A percentile compares a stretch with the other conserved stretches of the same genome.
These are phyloP conservation scores for Pterostichus niger DNA, from an alignment of 2,888 invertebrate species.

Conservation along the genomic window DNA sequence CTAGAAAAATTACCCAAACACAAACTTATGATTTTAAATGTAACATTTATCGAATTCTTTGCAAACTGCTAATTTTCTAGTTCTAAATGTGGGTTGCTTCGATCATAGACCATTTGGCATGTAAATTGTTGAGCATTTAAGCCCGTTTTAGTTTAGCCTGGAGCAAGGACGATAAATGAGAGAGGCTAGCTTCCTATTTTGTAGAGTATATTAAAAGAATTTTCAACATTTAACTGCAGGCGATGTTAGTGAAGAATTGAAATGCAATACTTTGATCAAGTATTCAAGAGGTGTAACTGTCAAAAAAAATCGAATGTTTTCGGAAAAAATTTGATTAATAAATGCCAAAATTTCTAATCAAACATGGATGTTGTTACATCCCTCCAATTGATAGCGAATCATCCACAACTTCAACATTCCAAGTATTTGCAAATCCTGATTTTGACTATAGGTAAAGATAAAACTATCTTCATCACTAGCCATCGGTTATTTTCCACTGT, in stretches of 20 bases:
- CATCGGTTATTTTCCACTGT: too few relatives aligned
- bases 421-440: constrained; percentile 52
- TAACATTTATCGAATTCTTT: neutral
- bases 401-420: constrained; percentile 32
- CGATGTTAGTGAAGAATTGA: too few relatives aligned
- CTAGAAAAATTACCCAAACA: too few relatives aligned
- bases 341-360: constrained; percentile 63
- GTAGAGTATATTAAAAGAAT: neutral
- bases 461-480: too few relatives aligned
- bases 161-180: neutral
- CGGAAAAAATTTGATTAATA: neutral
- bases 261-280: neutral
- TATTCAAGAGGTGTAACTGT: neutral
- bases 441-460: constrained; percentile 39
- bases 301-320: constrained; percentile 34
- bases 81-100: neutral
- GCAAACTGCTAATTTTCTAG: neutral
- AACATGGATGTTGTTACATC: constrained; percentile 61
- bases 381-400: constrained; percentile 45
- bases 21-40: too few relatives aligned
- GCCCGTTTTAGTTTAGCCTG: constrained; percentile 3
- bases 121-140: neutral
- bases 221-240: neutral
- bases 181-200: neutral
- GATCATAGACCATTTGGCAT: neutral